Base-by-base conservation (phyloP, 2,888 invertebrate species). In the Apodemia hepburni region DNA sequence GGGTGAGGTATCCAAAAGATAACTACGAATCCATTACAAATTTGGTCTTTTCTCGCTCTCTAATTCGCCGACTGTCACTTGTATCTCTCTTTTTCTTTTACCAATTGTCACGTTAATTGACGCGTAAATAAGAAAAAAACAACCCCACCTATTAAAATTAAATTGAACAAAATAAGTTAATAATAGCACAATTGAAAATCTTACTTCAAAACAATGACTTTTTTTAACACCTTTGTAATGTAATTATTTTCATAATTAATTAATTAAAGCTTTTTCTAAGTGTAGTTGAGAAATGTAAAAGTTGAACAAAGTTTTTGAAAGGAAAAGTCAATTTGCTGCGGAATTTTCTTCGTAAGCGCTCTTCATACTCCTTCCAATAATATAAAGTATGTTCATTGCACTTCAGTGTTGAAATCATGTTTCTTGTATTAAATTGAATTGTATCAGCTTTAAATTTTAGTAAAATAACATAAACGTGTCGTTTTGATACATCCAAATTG, bases 391-490 rank as follows among this genome's bases (percentile, higher is more conserved):
- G 29, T 65, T 78, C 72, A 78, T 79, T 78, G 74, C 75, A 75
- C 76, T 76, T 73, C 73, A 73, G 65, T 72, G 77, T 45, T 59
- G 9, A 45, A 27, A 45, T 29, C n/a, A 15, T 64, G 68, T 70
- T 75, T 73, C 71, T 70, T 73, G 67, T 70, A 63, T 70, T 69
- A 71, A 78, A 79, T 76, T 79, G 78, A 73, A 72, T 75, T 74
- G 71, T 75, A 75, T 77, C 75, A 74, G 70, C 68, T 69, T 71
- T 70, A 69, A 70, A 65, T 69, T 66, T 71, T 77, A 78, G 77
- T 79, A 76, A 76, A 79, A 62, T 68, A 75, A 76, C 73, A 74
- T 64, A 59, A 59, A 64, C 64, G 15, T 15, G 42, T 15, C 42
- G 42, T 42, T 42, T 42, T 15, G 42, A 15, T 42, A 12, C 42